Evolutionary conservation across 2,113 vertebrate genomes (phyloP), one percentile per base, ranked within the genome.

Genomic region (Limanda limanda): DNA sequence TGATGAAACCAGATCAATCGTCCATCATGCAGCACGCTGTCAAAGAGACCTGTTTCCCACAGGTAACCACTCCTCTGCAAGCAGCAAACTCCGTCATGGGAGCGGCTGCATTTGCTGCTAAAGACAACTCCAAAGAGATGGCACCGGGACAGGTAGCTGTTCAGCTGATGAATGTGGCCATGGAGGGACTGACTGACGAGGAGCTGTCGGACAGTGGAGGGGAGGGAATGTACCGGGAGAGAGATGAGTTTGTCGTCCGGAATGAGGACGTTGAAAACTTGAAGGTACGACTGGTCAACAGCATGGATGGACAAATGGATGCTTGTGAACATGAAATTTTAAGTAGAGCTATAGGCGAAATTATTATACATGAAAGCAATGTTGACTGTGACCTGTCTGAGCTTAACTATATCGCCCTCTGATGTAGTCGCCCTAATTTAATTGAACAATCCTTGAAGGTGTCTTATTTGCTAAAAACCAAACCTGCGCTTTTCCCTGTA

Each of bases 171-270:
- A 82, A 91, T 21, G 95, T 97, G 84, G 97, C 97, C 68, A 92
- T 99, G n/a, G 97, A 98, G 92, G 98, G 97, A 62, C 95, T 94
- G 79, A 97, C 95, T 1, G 98, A 99, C 15, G 97, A 99, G 64
- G 97, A 98, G 76, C 93, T 96, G 24, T 95, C 92, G 0, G 97
- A 99, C 93, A 99, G 98, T 15, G 97, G 96, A 77, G 98, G 97
- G 68, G 98, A 99, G 90, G 98, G 98, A 68, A 98, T 99, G 94
- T 99, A 98, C 91, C 94, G 97, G 77, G 97, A 98, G 77, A 96
- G 97, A 62, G 98, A 99, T 68, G 98, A 99, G 89, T 99, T 98
- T 91, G 98, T 99, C 24, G 96, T 99, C 84, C 96, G 97, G 92
- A 98, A 97, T 76, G 97, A 99, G 94, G 98, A 99, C 70, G 98